phyloP scores from a whole-genome alignment of 2,888 invertebrate species.

The Fabriciana adippe region DNA sequence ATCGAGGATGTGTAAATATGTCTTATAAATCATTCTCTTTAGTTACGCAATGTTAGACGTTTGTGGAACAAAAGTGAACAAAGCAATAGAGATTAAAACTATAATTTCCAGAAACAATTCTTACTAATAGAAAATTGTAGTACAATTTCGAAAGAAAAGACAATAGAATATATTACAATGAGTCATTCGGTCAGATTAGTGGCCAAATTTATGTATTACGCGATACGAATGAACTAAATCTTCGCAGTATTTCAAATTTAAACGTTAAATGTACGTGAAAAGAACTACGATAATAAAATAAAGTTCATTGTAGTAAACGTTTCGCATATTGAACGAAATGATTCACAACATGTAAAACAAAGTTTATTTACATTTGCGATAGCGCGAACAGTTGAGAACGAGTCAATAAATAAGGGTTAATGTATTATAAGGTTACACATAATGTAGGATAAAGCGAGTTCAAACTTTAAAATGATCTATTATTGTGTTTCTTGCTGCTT shows the following conservation, averaged over 20 bases:
- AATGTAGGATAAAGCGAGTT: slow-evolving; percentile 6
- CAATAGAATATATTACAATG: slow-evolving; percentile 42
- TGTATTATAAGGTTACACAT: slow-evolving; percentile 7
- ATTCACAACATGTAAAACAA: slow-evolving; percentile 18
- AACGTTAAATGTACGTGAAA: slow-evolving; percentile 6
- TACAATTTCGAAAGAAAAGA: slow-evolving; percentile 45
- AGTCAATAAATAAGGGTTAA: slow-evolving; percentile 20
- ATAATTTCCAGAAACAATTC: slow-evolving; percentile 5
- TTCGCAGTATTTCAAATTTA: slow-evolving; percentile 2
- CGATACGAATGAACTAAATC: slow-evolving; percentile 13
- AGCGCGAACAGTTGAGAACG: slow-evolving; percentile 14
- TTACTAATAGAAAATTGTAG: slow-evolving; percentile 31
- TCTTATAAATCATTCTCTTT: too few species aligned
- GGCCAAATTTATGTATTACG: slow-evolving; percentile 29
- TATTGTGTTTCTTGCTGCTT: not conserved
- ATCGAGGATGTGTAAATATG: too few species aligned
- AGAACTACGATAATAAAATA: slow-evolving; percentile 7
- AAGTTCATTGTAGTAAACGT: slow-evolving; percentile 10
- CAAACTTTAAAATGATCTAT: not conserved
- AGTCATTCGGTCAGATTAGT: slow-evolving; percentile 45
- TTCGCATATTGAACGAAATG: slow-evolving; percentile 22
- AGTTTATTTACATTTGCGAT: slow-evolving; percentile 22
- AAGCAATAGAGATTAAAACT: not conserved
- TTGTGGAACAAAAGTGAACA: too few species aligned
- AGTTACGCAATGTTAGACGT: too few species aligned